phyloP scores from a whole-genome alignment of 2,113 vertebrate species.

The Macquaria australasica region DNA sequence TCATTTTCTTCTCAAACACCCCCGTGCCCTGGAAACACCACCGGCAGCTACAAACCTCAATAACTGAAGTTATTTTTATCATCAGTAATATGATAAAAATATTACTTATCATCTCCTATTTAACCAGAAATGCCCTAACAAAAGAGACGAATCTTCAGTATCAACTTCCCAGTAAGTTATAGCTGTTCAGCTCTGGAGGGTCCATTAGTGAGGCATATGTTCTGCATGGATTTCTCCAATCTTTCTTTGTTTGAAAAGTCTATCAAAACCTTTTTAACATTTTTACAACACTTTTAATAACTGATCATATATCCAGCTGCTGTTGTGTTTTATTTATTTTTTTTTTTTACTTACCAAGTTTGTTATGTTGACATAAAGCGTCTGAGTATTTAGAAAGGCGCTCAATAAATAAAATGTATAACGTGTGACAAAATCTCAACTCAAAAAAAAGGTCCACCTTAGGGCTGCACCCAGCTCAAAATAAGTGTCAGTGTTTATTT shows the following conservation, averaged over 20 bases:
- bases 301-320: not conserved
- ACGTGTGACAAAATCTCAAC: no score
- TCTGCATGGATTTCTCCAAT: no score
- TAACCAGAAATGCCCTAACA: slow-evolving; percentile 3
- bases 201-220: no score
- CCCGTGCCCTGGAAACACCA: slow-evolving; percentile 46
- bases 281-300: not conserved
- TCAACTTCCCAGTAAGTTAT: not conserved
- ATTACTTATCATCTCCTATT: no score
- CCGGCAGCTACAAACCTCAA: not conserved
- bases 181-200: not conserved
- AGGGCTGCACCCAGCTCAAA: no score
- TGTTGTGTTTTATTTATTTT: not conserved
- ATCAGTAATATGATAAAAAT: not conserved
- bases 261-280: not conserved
- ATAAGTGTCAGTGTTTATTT: no score
- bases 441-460: no score
- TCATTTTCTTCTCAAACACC: slow-evolving; percentile 54
- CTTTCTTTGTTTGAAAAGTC: not conserved
- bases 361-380: no score
- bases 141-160: not conserved
- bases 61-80: slow-evolving; percentile 36
- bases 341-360: no score
- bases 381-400: not conserved
- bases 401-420: not conserved